Evolutionary conservation across 2,113 vertebrate genomes (phyloP).

Genomic region (Carollia perspicillata): DNA sequence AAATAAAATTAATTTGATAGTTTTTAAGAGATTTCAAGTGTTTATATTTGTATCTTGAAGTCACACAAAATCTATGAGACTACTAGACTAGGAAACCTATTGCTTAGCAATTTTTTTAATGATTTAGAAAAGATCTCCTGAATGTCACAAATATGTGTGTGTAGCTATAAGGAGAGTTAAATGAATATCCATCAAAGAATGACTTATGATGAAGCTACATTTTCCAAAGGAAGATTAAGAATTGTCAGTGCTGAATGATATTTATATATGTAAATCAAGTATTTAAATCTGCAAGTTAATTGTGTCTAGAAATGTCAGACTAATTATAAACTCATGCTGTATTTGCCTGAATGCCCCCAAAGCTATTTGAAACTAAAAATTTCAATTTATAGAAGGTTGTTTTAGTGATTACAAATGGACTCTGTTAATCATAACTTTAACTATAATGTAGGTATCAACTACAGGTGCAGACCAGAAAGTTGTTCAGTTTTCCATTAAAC

Average conservation of each 20-base stretch:
- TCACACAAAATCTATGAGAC: background rate
- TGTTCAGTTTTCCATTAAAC: background rate
- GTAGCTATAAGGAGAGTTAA: slow-evolving; percentile 1
- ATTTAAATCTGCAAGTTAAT: slow-evolving; percentile 72
- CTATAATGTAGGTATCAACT: background rate
- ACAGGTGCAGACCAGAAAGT: background rate
- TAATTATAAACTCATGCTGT: slow-evolving; percentile 69
- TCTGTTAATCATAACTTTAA: background rate
- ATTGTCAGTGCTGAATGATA: slow-evolving; percentile 63
- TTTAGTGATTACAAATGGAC: slow-evolving; percentile 28
- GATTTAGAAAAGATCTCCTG: slow-evolving; percentile 29
- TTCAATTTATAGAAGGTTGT: slow-evolving; percentile 44
- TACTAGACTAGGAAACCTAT: background rate
- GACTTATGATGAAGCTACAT: slow-evolving; percentile 36
- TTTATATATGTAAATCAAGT: slow-evolving; percentile 74
- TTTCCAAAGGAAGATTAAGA: slow-evolving; percentile 59
- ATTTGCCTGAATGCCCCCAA: slow-evolving; percentile 62
- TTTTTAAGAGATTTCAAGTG: background rate
- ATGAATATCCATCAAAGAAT: slow-evolving; percentile 29
- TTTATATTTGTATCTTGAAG: background rate
- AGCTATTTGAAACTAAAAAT: slow-evolving; percentile 52
- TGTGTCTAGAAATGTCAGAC: slow-evolving; percentile 73
- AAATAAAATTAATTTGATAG: background rate
- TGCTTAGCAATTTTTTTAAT: background rate
- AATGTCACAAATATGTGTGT: background rate